Evolutionary conservation across 2,888 invertebrate species (phyloP), one percentile per base, ranked within the genome.

Genomic region (Zaprionus obscuricornis): DNA sequence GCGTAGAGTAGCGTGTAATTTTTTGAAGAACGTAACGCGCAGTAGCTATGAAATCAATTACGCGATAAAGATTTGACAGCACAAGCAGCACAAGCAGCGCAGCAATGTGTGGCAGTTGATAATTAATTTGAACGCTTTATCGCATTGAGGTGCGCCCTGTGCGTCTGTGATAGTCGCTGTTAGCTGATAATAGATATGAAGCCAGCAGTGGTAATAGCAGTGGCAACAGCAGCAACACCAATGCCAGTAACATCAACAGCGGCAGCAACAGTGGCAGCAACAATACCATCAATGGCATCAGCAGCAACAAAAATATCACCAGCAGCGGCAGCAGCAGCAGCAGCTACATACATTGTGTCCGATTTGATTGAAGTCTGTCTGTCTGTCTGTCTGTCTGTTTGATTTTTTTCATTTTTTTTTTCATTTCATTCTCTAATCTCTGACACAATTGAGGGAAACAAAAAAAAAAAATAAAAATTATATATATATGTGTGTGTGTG

Each of bases 1-100:
- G n/a, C n/a, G n/a, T n/a, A n/a, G n/a, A n/a, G n/a, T n/a, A n/a
- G n/a, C 65, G 42, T 83, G 78, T 86, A 81, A 81, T 59, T n/a
- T n/a, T n/a, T 74, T 84, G 82, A 67, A 63, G 69, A 66, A 77
- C 74, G 78, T 74, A 77, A 75, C 50, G 58, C 85, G 78, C 85
- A 76, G 86, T 87, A 84, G 86, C 85, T 74, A 76, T 82, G 87
- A 85, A 85, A 85, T 85, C 85, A 85, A 85, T 85, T 85, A 82
- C 78, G 75, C 83, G 82, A 82, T 82, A 82, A 81, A 81, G 86
- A 86, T 82, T 86, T 82, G 81, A 82, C 86, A 86, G 85, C 79
- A 83, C 76, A 83, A 85, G 60, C n/a, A n/a, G n/a, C n/a, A n/a
- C n/a, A n/a, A n/a, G n/a, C n/a, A n/a, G n/a, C 73, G 69, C 65